These are phyloP conservation scores for Cryptocephalus moraei DNA, from an alignment of 2,888 invertebrate genomes.

Conservation along the genomic window DNA sequence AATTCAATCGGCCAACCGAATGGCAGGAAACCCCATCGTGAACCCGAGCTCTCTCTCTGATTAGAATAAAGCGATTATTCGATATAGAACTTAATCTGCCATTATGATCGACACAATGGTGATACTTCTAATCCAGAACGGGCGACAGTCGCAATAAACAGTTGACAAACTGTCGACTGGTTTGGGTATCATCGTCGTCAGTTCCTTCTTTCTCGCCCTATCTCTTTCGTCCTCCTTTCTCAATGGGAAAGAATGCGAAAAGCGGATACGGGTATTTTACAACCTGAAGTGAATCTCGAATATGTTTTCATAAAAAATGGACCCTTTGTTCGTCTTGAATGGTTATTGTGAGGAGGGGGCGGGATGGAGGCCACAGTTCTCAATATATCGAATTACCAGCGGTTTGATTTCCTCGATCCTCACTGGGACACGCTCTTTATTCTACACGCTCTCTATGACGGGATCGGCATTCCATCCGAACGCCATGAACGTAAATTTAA, in stretches of 20 bases:
- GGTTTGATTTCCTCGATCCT: conserved; percentile 10
- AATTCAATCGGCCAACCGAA: conserved; percentile 12
- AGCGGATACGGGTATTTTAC: conserved; percentile 14
- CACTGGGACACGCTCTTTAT: too few species aligned
- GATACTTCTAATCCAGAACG: conserved; percentile 14
- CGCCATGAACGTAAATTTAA: too few species aligned
- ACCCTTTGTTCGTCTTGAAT: conserved; percentile 22
- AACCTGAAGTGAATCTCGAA: conserved; percentile 9
- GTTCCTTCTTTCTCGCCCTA: neutral
- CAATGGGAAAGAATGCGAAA: neutral
- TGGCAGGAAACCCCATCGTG: neutral
- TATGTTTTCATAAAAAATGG: conserved; percentile 18
- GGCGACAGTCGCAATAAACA: conserved; percentile 10
- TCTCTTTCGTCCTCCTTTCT: too few species aligned
- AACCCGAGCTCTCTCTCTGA: conserved; percentile 1
- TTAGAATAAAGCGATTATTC: conserved; percentile 20
- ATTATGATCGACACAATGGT: conserved; percentile 16
- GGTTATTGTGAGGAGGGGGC: conserved; percentile 19
- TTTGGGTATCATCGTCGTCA: neutral
- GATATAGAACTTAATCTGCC: conserved; percentile 22
- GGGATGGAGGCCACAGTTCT: conserved; percentile 25
- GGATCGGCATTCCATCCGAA: too few species aligned
- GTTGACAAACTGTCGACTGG: conserved; percentile 6
- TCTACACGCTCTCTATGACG: too few species aligned
- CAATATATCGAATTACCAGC: conserved; percentile 29